A percentile compares a stretch with the other conserved stretches of the same genome.
These are phyloP conservation scores for Ceriagrion tenellum DNA, from an alignment of 2,888 invertebrate species.

Conservation along the genomic window DNA sequence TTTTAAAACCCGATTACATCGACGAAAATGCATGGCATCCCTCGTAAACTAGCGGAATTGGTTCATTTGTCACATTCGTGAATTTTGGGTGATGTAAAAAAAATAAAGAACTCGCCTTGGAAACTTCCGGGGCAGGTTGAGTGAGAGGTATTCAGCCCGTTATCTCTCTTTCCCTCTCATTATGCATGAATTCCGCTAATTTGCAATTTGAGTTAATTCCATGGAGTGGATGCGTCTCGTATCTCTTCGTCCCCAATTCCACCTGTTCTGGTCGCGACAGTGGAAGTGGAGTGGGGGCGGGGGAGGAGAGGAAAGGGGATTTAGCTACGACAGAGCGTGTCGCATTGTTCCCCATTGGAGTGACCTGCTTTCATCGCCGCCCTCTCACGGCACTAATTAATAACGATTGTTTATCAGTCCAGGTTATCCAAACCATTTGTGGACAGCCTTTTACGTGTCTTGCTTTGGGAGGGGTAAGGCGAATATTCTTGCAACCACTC, in stretches of 20 bases:
- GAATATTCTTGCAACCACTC: neutral
- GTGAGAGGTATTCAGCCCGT: neutral
- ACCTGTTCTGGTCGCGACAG: neutral
- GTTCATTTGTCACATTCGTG: neutral
- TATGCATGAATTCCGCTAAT: neutral
- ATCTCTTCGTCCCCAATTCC: neutral
- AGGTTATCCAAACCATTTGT: neutral
- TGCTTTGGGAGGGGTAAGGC: neutral
- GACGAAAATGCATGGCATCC: neutral
- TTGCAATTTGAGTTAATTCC: neutral
- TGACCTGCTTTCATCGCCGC: neutral
- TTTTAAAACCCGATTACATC: neutral
- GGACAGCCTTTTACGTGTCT: neutral
- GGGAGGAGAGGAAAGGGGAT: no score
- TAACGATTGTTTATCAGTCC: neutral
- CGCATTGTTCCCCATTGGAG: neutral
- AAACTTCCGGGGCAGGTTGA: neutral
- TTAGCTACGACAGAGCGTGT: constrained; percentile 17
- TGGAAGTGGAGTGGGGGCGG: no score
- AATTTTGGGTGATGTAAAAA: neutral
- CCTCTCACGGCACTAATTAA: neutral
- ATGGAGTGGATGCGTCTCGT: neutral
- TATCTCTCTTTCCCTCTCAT: neutral
- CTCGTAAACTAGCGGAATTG: neutral
- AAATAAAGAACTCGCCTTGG: neutral